Percentiles rank a stretch among this genome's conserved stretches.
Evolutionary conservation across 2,888 invertebrate genomes (phyloP).

Genomic region (Trachelus iudaicus): DNA sequence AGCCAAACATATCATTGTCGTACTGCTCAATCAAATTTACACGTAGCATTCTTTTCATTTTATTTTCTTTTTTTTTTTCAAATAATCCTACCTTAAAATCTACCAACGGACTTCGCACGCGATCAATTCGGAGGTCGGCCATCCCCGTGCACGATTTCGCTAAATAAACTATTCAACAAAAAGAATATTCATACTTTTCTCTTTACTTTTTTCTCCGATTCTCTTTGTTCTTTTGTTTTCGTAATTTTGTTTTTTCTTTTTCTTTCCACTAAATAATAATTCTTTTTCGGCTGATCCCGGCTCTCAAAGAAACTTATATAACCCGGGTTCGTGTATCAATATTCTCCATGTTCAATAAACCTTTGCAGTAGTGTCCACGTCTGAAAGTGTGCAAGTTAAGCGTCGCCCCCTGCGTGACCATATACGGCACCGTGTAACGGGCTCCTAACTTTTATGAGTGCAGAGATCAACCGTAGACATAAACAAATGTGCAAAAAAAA

Average conservation of each 20-base stretch:
- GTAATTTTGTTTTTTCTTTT: background rate
- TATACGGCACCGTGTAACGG: background rate
- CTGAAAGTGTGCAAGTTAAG: background rate
- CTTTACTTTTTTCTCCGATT: background rate
- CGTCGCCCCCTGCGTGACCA: background rate
- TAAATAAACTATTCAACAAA: background rate
- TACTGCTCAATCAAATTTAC: background rate
- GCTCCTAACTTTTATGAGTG: background rate
- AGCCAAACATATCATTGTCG: background rate
- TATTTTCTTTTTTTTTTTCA: background rate
- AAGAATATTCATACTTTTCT: background rate
- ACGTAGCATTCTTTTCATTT: background rate
- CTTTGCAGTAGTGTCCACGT: background rate
- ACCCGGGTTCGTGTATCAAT: background rate
- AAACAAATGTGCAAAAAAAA: conserved; percentile 5
- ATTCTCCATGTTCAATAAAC: background rate
- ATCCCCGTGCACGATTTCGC: background rate
- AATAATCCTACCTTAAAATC: background rate
- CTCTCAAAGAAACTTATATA: background rate
- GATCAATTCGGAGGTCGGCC: background rate
- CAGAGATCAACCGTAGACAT: background rate
- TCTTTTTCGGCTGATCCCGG: background rate
- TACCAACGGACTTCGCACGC: background rate
- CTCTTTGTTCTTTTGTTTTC: background rate
- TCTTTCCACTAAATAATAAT: background rate